These are phyloP conservation scores for Hydrolagus colliei DNA, from an alignment of 2,797 vertebrate species.

Conservation along the genomic window DNA sequence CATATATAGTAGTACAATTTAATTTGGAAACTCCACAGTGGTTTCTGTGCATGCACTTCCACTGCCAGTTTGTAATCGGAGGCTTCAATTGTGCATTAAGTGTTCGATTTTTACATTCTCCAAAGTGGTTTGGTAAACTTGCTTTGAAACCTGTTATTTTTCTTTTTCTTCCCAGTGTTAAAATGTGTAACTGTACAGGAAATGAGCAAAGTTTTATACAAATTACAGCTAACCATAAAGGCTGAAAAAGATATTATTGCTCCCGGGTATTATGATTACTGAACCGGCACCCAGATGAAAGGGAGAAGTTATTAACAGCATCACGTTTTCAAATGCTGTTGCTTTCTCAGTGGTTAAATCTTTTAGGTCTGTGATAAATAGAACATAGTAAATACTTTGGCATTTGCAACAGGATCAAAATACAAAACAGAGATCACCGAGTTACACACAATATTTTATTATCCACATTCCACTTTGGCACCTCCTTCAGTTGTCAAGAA, in stretches of 20 bases:
- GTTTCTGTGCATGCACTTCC: slow-evolving; percentile 29
- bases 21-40: slow-evolving; percentile 37
- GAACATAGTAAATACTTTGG: slow-evolving; percentile 24
- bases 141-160: not conserved
- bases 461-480: slow-evolving; percentile 31
- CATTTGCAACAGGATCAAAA: slow-evolving; percentile 28
- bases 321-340: slow-evolving; percentile 8
- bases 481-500: slow-evolving; percentile 31
- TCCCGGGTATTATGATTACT: too few relatives aligned
- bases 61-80: slow-evolving; percentile 3
- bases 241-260: not conserved
- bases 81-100: slow-evolving; percentile 14
- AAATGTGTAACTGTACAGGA: slow-evolving; percentile 18
- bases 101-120: slow-evolving; percentile 27
- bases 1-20: slow-evolving; percentile 62
- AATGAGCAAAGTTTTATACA: slow-evolving; percentile 17
- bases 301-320: not conserved
- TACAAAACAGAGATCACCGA: slow-evolving; percentile 30
- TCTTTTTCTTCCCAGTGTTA: not conserved
- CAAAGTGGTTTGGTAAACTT: not conserved
- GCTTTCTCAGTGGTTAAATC: slow-evolving; percentile 30
- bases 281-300: not conserved
- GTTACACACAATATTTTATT: slow-evolving; percentile 32
- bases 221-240: not conserved
- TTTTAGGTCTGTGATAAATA: slow-evolving; percentile 20